Conservation (phyloP, 2,113 vertebrate genomes). For the Passer montanus region DNA sequence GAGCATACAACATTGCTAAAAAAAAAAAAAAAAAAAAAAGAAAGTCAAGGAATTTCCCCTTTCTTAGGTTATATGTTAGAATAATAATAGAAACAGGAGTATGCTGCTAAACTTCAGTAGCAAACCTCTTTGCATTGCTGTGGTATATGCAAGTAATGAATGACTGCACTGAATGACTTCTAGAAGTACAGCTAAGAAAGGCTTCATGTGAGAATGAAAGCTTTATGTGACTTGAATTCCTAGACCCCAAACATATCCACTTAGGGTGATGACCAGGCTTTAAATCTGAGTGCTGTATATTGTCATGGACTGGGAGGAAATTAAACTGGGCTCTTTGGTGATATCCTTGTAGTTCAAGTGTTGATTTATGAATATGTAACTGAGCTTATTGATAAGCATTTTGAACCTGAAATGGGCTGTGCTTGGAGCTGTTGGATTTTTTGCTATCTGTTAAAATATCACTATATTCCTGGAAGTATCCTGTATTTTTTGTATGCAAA, state of each 20-base stretch:
- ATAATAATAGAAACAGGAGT: background rate
- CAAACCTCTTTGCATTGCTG: background rate
- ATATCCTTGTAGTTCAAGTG: background rate
- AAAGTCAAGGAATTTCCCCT: background rate
- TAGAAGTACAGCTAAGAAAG: background rate
- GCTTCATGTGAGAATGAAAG: background rate
- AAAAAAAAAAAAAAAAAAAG: background rate
- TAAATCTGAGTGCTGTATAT: conserved; percentile 3
- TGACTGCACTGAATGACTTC: background rate
- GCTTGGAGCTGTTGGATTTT: background rate
- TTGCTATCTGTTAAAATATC: background rate
- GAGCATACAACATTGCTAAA: background rate
- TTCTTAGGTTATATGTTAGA: background rate
- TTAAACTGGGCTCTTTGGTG: background rate
- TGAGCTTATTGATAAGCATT: background rate
- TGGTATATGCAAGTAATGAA: background rate
- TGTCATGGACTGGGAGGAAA: background rate
- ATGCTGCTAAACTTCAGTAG: background rate
- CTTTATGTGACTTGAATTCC: background rate
- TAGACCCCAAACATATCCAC: background rate
- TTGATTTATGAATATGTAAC: background rate
- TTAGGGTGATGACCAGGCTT: background rate
- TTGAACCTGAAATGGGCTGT: background rate
- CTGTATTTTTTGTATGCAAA: background rate
- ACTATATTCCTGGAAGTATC: background rate